Conservation (phyloP, 2,797 vertebrate genomes). For the Premnoplex brunnescens region DNA sequence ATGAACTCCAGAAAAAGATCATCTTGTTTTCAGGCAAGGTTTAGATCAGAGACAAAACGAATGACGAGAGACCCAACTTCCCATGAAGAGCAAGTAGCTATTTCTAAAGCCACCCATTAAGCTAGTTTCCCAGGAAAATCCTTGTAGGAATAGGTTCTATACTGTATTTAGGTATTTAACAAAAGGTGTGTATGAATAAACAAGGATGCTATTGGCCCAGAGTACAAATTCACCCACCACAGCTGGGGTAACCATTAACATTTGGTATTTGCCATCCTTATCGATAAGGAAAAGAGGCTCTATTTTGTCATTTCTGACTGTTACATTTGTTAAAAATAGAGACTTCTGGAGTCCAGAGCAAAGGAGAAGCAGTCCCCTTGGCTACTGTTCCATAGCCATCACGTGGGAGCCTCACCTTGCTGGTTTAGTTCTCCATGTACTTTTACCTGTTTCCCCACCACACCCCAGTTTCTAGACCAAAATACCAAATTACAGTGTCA, state of each 20-base stretch:
- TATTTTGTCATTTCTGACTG: conserved; percentile 28
- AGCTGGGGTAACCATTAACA: background rate
- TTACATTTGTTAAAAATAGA: conserved; percentile 57
- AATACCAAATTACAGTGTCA: background rate
- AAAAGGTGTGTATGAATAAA: background rate
- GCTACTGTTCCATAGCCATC: background rate
- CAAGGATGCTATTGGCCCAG: background rate
- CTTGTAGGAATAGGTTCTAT: conserved; percentile 4
- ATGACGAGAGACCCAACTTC: background rate
- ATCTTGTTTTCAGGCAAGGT: conserved; percentile 2
- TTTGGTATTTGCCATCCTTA: background rate
- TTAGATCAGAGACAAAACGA: background rate
- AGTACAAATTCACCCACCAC: background rate
- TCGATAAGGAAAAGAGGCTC: conserved; percentile 55
- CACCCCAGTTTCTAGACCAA: background rate
- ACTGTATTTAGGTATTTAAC: background rate
- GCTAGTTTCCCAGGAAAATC: background rate
- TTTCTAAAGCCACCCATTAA: conserved; percentile 20
- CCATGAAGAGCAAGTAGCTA: conserved; percentile 26
- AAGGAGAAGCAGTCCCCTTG: background rate
- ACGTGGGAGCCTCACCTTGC: background rate
- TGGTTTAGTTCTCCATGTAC: background rate
- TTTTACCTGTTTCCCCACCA: background rate
- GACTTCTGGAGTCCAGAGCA: conserved; percentile 6
- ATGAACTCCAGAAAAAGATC: conserved; percentile 6